A percentile compares a stretch with the other conserved stretches of the same genome.
phyloP scores from a whole-genome alignment of 2,797 vertebrate species.

The Gymnodraco acuticeps region DNA sequence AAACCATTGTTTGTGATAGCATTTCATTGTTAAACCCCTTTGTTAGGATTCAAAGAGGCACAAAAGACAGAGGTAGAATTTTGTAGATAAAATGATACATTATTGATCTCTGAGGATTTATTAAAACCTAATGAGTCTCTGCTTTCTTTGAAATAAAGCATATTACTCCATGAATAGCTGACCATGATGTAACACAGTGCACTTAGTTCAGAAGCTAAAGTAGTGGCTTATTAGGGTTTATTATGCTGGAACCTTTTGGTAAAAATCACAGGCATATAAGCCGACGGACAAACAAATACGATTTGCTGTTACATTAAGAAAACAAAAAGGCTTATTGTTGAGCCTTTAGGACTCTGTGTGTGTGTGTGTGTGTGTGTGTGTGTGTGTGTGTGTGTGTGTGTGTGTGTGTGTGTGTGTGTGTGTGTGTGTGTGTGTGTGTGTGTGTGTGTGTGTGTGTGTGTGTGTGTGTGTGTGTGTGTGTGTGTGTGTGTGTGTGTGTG shows the following conservation, averaged over 20 bases:
- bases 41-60: neutral
- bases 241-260: neutral
- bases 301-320: neutral
- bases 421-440: neutral
- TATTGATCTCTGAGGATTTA: neutral
- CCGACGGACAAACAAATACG: neutral
- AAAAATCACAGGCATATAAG: neutral
- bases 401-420: neutral
- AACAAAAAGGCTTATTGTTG: neutral
- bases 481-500: neutral
- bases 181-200: neutral
- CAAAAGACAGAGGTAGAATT: neutral
- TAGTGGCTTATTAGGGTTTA: neutral
- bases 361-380: too few relatives aligned
- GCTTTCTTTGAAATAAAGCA: neutral
- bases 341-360: neutral
- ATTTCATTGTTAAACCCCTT: conserved; percentile 3
- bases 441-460: neutral
- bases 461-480: conserved; percentile 34
- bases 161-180: neutral
- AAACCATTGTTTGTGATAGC: neutral
- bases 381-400: too few relatives aligned
- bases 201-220: neutral
- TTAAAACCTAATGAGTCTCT: neutral
- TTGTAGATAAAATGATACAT: neutral